Conservation (phyloP, 1,140 invertebrate genomes). For the Octopus sinensis region DNA sequence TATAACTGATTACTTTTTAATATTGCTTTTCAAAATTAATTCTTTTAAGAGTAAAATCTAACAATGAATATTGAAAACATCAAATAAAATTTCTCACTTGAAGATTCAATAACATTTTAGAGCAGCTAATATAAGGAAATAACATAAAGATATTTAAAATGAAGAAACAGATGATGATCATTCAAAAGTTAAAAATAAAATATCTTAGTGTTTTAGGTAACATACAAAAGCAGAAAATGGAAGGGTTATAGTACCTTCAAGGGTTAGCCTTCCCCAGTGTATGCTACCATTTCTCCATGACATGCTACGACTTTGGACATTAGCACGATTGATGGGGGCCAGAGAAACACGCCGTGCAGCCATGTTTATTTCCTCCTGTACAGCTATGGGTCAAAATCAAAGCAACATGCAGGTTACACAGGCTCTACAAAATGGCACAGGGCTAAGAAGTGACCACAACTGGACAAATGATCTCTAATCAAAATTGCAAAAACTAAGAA, state of each 20-base stretch:
- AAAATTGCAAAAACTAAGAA: background rate
- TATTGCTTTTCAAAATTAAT: no score
- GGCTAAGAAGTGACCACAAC: background rate
- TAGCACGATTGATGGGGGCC: slow-evolving; percentile 53
- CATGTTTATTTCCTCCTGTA: slow-evolving; percentile 50
- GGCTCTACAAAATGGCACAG: slow-evolving; percentile 8
- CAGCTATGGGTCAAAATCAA: slow-evolving; percentile 30
- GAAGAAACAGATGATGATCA: no score
- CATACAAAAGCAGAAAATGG: slow-evolving; percentile 7
- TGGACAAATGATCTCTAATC: background rate
- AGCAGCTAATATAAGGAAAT: no score
- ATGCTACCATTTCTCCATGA: slow-evolving; percentile 56
- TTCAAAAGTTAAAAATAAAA: no score
- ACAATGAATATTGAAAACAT: no score
- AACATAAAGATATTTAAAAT: no score
- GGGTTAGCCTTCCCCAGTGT: slow-evolving; percentile 49
- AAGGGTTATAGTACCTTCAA: slow-evolving; percentile 47
- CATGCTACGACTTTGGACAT: slow-evolving; percentile 52
- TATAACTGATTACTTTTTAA: no score
- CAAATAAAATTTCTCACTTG: no score
- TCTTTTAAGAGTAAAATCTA: no score
- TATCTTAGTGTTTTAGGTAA: background rate
- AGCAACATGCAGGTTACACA: slow-evolving; percentile 20
- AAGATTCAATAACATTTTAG: no score
- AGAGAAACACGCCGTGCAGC: slow-evolving; percentile 55